phyloP scores from a whole-genome alignment of 2,888 invertebrate species.

The Stramonita haemastoma region DNA sequence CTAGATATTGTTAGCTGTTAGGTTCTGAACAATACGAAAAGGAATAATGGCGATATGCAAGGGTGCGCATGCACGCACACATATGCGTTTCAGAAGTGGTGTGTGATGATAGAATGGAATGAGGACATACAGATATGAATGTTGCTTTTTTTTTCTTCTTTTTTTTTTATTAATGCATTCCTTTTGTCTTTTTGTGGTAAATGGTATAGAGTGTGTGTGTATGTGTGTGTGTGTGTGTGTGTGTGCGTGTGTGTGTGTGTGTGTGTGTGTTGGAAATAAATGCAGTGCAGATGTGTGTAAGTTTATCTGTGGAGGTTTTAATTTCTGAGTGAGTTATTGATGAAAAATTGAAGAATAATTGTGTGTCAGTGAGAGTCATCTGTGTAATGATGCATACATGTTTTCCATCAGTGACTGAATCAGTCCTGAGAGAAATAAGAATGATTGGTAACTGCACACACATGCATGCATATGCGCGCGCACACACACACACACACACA shows the following conservation, averaged over 20 bases:
- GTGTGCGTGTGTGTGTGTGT: neutral
- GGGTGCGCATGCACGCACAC: neutral
- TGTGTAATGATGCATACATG: too few species aligned
- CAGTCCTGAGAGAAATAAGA: too few species aligned
- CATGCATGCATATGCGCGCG: too few species aligned
- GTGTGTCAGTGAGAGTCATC: too few species aligned
- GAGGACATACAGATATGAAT: too few species aligned
- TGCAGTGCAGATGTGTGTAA: neutral
- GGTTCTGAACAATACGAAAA: too few species aligned
- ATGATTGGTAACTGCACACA: too few species aligned
- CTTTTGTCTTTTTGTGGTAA: neutral
- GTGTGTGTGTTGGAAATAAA: neutral
- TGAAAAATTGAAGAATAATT: too few species aligned
- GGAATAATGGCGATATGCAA: neutral
- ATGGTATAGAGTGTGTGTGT: neutral
- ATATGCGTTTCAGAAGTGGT: neutral
- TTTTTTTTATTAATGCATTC: neutral
- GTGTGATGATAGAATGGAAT: too few species aligned
- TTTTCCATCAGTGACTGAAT: too few species aligned
- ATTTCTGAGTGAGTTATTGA: neutral
- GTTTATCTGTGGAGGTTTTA: neutral
- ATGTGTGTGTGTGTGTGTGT: neutral
- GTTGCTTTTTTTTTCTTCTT: neutral
- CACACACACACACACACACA: too few species aligned
- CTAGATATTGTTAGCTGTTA: neutral